Base-by-base conservation (phyloP, 2,888 invertebrate species). In the Scelioninae gen. 1 region DNA sequence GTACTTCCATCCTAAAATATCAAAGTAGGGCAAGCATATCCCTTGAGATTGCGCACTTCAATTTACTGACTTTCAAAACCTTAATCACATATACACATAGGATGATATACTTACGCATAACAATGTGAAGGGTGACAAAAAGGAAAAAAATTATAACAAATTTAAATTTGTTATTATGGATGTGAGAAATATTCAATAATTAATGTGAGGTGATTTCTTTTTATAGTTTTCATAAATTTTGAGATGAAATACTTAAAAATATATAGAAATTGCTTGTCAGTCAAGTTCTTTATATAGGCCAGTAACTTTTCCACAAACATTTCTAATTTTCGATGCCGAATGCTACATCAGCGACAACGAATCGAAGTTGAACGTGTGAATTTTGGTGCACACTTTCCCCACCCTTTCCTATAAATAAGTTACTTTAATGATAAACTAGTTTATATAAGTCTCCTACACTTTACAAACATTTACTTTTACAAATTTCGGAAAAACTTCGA, bases 401-500 rank as follows among this genome's bases (percentile, higher is more conserved):
- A 5, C 32, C 60, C 4, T 43, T 34, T 8, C 23, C 51, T 15
- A 53, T 69, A 66, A 60, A 69, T 69, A 69, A 77, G 77, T 77
- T 69, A 62, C 62, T 69, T 62, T 77, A 69, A 78, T 78, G 49
- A 78, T 38, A 78, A 78, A 78, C 69, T 56, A 56, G 56, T 71
- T 78, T 56, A 47, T 34, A 40, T 34, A 51, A 65, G 43, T 69
- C 69, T 31, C 13, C 62, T 10, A 38, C 38, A 58, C 62, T 69
- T 51, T 43, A 34, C 53, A 23, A 62, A 68, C 53, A 71, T 78
- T 69, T 71, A 45, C 69, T 55, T 56, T 40, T 45, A 11, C 7
- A 15, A 53, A 78, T 56, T 65, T 53, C 63, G n/a, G 15, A 62
- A 77, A 62, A 62, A 58, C 40, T 66, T 51, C n/a, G n/a, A 58